A percentile compares a stretch with the other conserved stretches of the same genome.
These are phyloP conservation scores for Ailuropoda melanoleuca DNA, from an alignment of 2,113 vertebrate genomes.

Conservation along the genomic window DNA sequence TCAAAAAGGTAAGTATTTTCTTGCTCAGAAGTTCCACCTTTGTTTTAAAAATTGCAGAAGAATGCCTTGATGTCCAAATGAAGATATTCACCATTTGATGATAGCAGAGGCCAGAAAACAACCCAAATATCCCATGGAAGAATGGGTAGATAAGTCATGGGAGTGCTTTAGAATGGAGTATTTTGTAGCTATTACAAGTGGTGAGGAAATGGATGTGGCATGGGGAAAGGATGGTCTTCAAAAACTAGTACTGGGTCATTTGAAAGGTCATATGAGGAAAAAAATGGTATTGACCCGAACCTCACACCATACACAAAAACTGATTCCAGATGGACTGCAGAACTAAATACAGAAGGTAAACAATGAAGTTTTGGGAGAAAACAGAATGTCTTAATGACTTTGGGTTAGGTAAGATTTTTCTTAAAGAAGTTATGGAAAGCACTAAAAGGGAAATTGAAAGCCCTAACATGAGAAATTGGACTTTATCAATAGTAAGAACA, in stretches of 20 bases:
- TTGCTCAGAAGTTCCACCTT: background rate
- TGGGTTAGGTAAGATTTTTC: background rate
- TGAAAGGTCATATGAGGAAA: background rate
- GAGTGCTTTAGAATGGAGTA: background rate
- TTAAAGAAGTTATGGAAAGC: background rate
- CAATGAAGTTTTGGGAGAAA: background rate
- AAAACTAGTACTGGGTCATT: background rate
- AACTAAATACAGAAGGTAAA: background rate
- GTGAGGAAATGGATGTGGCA: background rate
- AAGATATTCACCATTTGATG: background rate
- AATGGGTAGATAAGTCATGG: background rate
- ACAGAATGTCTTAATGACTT: background rate
- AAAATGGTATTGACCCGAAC: background rate
- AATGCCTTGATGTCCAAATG: background rate
- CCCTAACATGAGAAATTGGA: background rate
- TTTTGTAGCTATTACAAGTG: background rate
- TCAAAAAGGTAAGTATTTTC: background rate
- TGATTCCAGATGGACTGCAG: background rate
- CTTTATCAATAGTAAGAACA: background rate
- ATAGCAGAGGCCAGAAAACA: background rate
- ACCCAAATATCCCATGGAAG: background rate
- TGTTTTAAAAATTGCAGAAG: background rate
- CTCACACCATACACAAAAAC: background rate
- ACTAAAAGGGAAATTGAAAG: background rate
- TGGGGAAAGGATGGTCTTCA: background rate